Evolutionary conservation across 30 jellyfish, hydroid and myxozoan genomes (phyloP), one percentile per base, ranked within the genome.

Genomic region (Phacellophora camtschatica): DNA sequence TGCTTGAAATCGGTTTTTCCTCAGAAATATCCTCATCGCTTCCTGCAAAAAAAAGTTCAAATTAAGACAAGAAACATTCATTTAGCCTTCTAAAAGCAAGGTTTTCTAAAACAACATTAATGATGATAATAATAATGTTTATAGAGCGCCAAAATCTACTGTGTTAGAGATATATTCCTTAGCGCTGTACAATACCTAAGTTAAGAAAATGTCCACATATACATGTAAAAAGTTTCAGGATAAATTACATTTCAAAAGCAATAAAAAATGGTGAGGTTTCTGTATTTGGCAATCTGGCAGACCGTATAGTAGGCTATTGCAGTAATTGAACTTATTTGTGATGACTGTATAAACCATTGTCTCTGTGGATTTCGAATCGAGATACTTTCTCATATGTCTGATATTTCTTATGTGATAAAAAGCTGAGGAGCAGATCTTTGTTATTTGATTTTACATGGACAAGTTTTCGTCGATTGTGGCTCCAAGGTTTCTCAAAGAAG

Each of bases 301-400:
- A 39, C 53, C 53, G 53, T 39, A 39, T 13, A n/a, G n/a, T n/a
- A n/a, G n/a, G n/a, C 81, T 39, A 42, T 78, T 78, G 63, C 88
- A 75, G 71, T 75, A 77, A 31, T 77, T 83, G 39, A 77, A 45
- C 25, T 77, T 29, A 29, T 57, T 36, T 56, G 90, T 58, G 71
- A 79, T 62, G 34, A 64, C 54, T 30, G 90, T 75, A 43, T 79
- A 84, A 50, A 79, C 67, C 25, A 64, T 72, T 78, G 66, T 30
- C 86, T 39, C 34, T 81, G 86, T 10, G 80, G 77, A 29, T 67
- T 32, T 81, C 66, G 77, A 48, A 65, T 39, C 53, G 77, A 31
- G 67, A 70, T 43, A 58, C 42, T 56, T 11, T 58, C 55, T 42
- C 16, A 51, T 51, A 18, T 51, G 8, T 18, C 22, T 51, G 22